Conservation (phyloP, 2,113 vertebrate genomes). For the Tachycineta bicolor region DNA sequence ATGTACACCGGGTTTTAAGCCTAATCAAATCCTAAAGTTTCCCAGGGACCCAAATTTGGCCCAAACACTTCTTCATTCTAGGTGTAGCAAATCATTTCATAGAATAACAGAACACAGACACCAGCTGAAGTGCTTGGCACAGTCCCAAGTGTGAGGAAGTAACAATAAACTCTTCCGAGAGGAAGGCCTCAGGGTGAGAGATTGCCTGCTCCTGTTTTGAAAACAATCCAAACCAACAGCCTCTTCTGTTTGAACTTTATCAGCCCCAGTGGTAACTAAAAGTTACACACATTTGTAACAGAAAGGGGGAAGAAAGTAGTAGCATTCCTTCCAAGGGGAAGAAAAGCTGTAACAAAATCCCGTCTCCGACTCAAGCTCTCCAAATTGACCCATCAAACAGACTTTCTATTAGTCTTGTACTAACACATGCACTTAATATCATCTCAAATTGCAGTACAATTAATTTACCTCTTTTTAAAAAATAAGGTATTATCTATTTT, state of each 20-base stretch:
- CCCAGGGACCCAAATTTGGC: not conserved
- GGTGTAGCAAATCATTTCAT: not conserved
- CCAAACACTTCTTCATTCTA: not conserved
- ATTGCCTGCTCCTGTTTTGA: not conserved
- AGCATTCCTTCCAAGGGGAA: not conserved
- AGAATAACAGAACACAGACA: not conserved
- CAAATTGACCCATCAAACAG: not conserved
- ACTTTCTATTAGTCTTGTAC: not conserved
- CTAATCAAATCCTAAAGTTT: not conserved
- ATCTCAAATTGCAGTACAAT: not conserved
- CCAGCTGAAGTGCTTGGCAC: not conserved
- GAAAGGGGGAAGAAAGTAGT: not conserved
- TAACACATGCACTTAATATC: not conserved
- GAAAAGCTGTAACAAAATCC: not conserved
- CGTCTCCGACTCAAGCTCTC: not conserved
- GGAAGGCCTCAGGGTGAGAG: not conserved
- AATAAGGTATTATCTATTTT: not conserved
- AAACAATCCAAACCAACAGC: conserved; percentile 1
- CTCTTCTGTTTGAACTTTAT: conserved; percentile 18
- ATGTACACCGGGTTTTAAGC: not conserved
- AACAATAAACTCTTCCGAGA: not conserved
- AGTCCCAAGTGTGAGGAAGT: not conserved
- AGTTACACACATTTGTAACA: conserved; percentile 3
- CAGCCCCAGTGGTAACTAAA: not conserved
- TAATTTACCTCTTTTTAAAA: not conserved